Base-by-base conservation (phyloP, 2,113 vertebrate genomes). In the Aldabrachelys gigantea region DNA sequence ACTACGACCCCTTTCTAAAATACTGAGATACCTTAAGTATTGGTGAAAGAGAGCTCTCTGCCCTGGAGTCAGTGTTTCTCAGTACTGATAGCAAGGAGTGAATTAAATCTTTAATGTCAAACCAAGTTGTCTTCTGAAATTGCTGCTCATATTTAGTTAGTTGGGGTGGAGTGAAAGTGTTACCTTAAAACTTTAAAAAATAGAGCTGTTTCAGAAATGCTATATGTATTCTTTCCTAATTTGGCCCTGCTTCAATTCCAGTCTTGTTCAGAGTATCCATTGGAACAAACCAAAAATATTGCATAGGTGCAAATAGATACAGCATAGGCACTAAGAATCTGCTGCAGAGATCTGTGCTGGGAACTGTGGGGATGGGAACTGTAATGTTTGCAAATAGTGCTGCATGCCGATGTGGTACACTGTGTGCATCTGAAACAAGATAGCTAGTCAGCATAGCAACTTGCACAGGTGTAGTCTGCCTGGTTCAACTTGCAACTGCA, bases 401-500 rank as follows among this genome's bases (percentile, higher is more conserved):
- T 0, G 1, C 0, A 1, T 80, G 88, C 88, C 38, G 62, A 27
- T 7, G 0, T 1, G 1, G 8, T n/a, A 17, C 0, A 16, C 0
- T 2, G 31, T 3, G 6, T 8, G 59, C 0, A 0, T 27, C 41
- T 0, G 0, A 17, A 31, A 13, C 0, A 4, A 38, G 84, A 88
- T 53, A 75, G 38, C 0, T 0, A 35, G 0, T 5, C 22, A 44
- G 8, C 17, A 1, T 89, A 0, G 3, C 31, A 21, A 75, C 84
- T 7, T 80, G 78, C 31, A 52, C 80, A 38, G 47, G 0, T 41
- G 85, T 1, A 4, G 80, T 89, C 91, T 76, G 35, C 7, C 88
- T 89, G 90, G 54, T 5, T 19, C 44, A 49, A 16, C 47, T 49
- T 47, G 25, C 29, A 50, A 29, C 29, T 80, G 29, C 44, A 29